Evolutionary conservation across 2,797 vertebrate genomes (phyloP), one percentile per base, ranked within the genome.

Genomic region (Amblyopsis hoosieri): DNA sequence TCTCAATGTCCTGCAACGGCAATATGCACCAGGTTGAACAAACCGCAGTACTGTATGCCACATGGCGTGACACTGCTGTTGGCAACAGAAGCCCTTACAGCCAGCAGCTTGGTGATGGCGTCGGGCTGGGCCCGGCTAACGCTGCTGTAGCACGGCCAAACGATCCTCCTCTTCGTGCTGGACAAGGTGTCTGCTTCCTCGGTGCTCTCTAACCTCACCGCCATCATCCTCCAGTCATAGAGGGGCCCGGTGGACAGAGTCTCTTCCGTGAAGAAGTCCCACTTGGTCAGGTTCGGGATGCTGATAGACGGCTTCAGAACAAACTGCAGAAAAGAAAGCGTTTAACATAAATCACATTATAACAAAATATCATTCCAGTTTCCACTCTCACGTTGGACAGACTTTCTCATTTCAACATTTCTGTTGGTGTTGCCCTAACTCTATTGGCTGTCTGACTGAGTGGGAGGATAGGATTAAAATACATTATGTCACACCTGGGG

Each of bases 61-160:
- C 5, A 13, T 11, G 19, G 13, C 12, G 3, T 23, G 46, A 66
- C 23, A 11, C 12, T 12, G 19, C 12, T 12, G 19, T 3, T 3
- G 9, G 7, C 1, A 45, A 3, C 37, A 6, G 0, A 12, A 29
- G 33, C 45, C 55, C 82, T 94, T 86, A 99, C 97, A 23, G 88
- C 85, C 75, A 99, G 91, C 51, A 99, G 95, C 71, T 93, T 94
- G 85, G 95, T 97, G 88, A 99, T 95, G 64, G 95, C 96, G 45
- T 98, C 94, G 0, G 96, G 96, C 79, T 99, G 96, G 19, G 93
- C 90, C 8, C 88, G 93, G 81, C 86, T 88, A 69, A 98, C 86
- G 15, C 95, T 93, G 78, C 95, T 96, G 45, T 99, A 99, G 84
- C 97, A 99, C 0, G 97, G 97, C 97, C 97, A 99, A 50, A 99